Base-by-base conservation (phyloP, 2,888 invertebrate genomes). In the Morpho achilles region DNA sequence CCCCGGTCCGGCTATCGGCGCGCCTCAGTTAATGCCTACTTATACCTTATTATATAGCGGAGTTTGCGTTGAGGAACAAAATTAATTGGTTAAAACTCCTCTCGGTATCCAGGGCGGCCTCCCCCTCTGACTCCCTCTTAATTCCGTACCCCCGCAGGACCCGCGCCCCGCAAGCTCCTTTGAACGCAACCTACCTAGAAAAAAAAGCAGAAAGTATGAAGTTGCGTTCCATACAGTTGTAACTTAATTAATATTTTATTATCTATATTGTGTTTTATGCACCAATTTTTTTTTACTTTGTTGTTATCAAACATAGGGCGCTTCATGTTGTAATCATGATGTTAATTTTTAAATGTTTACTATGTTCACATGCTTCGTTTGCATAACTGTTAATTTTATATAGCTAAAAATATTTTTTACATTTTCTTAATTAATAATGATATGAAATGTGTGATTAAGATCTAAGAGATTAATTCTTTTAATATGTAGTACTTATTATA, bases 61-160 rank as follows among this genome's bases (percentile, higher is more conserved):
- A 90, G 90, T 90, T 90, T 90, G 90, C 89, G 90, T 90, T 90
- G 91, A 91, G 91, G 91, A 91, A 91, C 91, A 91, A 91, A 91
- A 91, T 91, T 91, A 91, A 91, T 91, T 91, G 91, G 91, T 91
- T 91, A 91, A 91, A 91, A 91, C 91, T 91, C 91, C 91, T 91
- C 91, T 91, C 89, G 84, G 91, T 90, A 90, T 91, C 91, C 90
- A 87, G 84, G 89, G 89, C 84, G 85, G 85, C 80, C 81, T 74
- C 67, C 79, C 82, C 81, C 76, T 59, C 54, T 54, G 71, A 72
- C 86, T 77, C 87, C 86, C 86, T 80, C 87, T 86, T 87, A 84
- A 87, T 87, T 83, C 87, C 83, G 74, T 46, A 50, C 75, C 76
- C 73, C 74, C 76, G 78, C 78, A 73, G 75, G 73, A 69, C 77